Percentiles rank a stretch among this genome's conserved stretches.
Evolutionary conservation across 2,888 invertebrate species (phyloP).

Genomic region (Mythimna lalbum): DNA sequence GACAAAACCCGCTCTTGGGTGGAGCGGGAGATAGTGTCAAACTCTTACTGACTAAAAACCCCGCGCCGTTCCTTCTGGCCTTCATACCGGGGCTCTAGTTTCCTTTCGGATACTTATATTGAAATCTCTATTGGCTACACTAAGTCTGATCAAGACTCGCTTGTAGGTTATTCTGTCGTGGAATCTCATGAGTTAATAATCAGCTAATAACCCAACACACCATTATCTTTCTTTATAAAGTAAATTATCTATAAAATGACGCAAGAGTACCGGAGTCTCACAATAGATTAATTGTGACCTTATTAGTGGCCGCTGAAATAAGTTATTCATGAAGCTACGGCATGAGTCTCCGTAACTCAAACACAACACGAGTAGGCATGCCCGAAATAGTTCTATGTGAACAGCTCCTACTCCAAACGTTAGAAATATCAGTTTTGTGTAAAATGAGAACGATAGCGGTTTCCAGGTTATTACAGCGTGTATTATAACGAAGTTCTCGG

Average conservation of each 20-base stretch:
- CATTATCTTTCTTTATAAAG: too few species aligned
- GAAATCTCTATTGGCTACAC: too few species aligned
- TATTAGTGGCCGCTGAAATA: not conserved
- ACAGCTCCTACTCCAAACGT: not conserved
- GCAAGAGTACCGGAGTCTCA: not conserved
- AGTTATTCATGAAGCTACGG: not conserved
- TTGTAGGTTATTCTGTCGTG: too few species aligned
- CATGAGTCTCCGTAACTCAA: not conserved
- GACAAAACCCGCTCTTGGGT: too few species aligned
- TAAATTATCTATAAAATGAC: not conserved
- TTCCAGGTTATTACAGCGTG: slow-evolving; percentile 31
- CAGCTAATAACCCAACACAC: too few species aligned
- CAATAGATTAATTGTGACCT: not conserved
- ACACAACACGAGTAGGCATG: not conserved
- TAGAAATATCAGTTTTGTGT: not conserved
- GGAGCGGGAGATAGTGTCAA: too few species aligned
- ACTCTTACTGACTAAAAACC: too few species aligned
- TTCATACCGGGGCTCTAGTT: too few species aligned
- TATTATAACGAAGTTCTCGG: slow-evolving; percentile 21
- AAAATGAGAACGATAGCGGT: slow-evolving; percentile 1
- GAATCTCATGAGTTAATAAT: too few species aligned
- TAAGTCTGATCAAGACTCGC: too few species aligned
- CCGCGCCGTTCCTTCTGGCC: too few species aligned
- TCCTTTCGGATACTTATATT: too few species aligned
- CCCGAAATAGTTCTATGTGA: not conserved